A percentile compares a stretch with the other conserved stretches of the same genome.
Evolutionary conservation across 2,797 vertebrate genomes (phyloP).

Genomic region (Malurus splendens): DNA sequence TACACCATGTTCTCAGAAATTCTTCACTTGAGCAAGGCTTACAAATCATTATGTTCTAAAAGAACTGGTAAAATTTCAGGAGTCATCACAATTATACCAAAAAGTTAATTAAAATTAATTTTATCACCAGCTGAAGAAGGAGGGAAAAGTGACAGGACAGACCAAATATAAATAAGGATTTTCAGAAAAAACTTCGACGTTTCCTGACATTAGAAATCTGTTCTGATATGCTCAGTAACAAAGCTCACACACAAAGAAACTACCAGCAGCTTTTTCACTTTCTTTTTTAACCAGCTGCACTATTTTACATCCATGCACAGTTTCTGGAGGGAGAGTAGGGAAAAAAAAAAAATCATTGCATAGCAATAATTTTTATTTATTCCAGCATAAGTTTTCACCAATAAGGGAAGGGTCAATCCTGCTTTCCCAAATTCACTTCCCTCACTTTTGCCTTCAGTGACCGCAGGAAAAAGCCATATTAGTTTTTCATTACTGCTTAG

Average conservation of each 20-base stretch:
- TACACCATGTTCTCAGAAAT: neutral
- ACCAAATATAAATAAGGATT: neutral
- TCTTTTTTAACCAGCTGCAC: neutral
- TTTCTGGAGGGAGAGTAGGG: neutral
- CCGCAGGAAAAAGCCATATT: neutral
- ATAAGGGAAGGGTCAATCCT: neutral
- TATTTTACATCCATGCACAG: neutral
- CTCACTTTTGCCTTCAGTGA: neutral
- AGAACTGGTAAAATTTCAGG: neutral
- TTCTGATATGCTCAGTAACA: neutral
- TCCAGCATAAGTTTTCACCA: neutral
- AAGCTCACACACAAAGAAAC: neutral
- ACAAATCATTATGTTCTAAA: neutral
- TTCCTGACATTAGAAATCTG: neutral
- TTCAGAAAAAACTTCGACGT: neutral
- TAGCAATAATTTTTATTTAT: neutral
- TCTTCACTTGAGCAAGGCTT: neutral
- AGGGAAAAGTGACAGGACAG: accelerated
- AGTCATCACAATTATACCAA: neutral
- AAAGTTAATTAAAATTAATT: neutral
- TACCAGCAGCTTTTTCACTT: neutral
- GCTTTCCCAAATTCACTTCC: neutral
- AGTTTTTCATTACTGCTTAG: neutral
- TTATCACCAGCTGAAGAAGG: neutral
- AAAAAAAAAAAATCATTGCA: neutral